These are phyloP conservation scores for Alligator sinensis DNA, from an alignment of 2,113 vertebrate species.

Conservation along the genomic window DNA sequence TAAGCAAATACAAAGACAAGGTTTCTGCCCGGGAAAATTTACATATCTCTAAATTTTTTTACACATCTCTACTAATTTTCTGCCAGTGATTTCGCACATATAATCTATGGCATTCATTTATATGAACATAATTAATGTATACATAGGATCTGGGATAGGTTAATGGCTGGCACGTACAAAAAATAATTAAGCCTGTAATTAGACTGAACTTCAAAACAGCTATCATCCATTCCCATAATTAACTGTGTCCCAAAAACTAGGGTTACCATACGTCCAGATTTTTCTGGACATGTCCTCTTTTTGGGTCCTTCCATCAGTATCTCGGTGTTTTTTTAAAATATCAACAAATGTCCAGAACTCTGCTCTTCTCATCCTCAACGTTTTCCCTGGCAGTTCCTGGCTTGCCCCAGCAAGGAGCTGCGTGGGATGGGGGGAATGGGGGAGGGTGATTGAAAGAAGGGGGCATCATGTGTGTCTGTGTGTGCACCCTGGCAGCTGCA, in stretches of 20 bases:
- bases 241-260: slow-evolving; percentile 29
- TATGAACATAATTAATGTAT: slow-evolving; percentile 31
- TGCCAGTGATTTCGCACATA: slow-evolving; percentile 29
- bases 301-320: too few species aligned
- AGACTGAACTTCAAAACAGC: slow-evolving; percentile 46
- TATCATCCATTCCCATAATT: background rate
- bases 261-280: too few species aligned
- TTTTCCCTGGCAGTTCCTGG: too few species aligned
- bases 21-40: slow-evolving; percentile 4
- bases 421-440: too few species aligned
- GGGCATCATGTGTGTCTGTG: too few species aligned
- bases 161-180: slow-evolving; percentile 55
- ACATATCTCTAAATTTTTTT: slow-evolving; percentile 7
- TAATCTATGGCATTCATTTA: slow-evolving; percentile 20
- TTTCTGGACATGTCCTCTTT: too few species aligned
- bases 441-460: too few species aligned
- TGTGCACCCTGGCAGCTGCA: too few species aligned
- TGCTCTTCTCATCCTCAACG: too few species aligned
- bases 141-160: slow-evolving; percentile 21
- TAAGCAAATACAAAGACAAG: background rate
- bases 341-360: too few species aligned
- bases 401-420: too few species aligned
- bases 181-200: slow-evolving; percentile 56
- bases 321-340: too few species aligned
- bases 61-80: slow-evolving; percentile 15